Percentiles rank a stretch among this genome's conserved stretches.
Conservation (phyloP, 2,113 vertebrate species). For the Jacana jacana region DNA sequence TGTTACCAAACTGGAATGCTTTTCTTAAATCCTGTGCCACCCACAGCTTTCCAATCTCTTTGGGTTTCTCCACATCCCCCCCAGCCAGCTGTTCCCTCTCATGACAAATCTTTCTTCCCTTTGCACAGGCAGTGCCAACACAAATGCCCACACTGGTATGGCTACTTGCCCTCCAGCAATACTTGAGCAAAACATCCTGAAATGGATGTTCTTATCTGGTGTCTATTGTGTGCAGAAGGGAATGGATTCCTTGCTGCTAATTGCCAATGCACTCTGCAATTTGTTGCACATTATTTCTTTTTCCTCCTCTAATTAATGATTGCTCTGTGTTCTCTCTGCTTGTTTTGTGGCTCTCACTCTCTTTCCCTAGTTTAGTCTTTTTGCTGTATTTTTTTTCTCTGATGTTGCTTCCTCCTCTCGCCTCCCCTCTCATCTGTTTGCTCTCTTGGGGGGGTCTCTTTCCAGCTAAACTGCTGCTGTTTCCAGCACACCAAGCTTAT, state of each 20-base stretch:
- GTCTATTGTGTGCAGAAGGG: background rate
- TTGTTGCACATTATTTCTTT: conserved; percentile 19
- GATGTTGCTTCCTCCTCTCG: background rate
- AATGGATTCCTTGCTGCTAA: background rate
- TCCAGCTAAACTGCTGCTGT: background rate
- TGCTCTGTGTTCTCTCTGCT: background rate
- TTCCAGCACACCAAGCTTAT: background rate
- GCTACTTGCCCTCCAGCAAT: background rate
- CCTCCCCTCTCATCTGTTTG: background rate
- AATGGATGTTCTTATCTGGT: background rate
- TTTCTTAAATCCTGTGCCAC: background rate
- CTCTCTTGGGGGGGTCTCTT: background rate
- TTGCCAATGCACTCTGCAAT: background rate
- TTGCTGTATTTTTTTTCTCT: background rate
- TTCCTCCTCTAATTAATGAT: conserved; percentile 13
- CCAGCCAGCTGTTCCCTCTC: background rate
- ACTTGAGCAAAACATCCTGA: background rate
- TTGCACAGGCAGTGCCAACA: background rate
- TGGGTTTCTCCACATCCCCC: rapidly evolving
- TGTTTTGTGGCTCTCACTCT: background rate
- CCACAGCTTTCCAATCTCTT: background rate
- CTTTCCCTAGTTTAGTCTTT: background rate
- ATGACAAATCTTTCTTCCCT: background rate
- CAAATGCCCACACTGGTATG: background rate
- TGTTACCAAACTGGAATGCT: rapidly evolving